Evolutionary conservation across 2,113 vertebrate genomes (phyloP).

Genomic region (Nyctibius bracteatus): DNA sequence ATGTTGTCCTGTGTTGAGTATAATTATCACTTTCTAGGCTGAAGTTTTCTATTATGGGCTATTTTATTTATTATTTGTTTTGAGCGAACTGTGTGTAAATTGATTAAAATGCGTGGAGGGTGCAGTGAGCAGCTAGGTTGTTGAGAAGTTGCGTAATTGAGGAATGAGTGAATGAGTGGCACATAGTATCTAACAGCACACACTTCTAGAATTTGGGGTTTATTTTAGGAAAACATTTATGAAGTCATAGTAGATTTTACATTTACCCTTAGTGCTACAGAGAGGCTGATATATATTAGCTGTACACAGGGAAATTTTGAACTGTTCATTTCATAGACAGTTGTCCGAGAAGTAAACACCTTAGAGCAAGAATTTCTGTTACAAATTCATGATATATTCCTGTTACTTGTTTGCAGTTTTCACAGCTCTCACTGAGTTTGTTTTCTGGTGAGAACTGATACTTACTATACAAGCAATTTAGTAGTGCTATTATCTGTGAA

Average conservation of each 20-base stretch:
- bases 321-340: background rate
- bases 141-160: background rate
- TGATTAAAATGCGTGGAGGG: background rate
- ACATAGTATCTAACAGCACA: background rate
- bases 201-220: background rate
- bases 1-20: background rate
- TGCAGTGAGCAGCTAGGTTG: background rate
- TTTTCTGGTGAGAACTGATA: background rate
- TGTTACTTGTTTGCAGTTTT: background rate
- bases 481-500: background rate
- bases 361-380: background rate
- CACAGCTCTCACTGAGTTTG: background rate
- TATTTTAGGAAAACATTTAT: background rate
- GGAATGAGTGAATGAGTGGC: background rate
- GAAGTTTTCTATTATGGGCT: background rate
- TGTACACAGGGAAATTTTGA: background rate
- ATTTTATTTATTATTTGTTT: background rate
- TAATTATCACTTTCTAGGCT: background rate
- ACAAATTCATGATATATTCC: background rate
- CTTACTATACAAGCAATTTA: background rate
- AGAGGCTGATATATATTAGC: background rate
- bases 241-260: background rate
- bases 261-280: background rate
- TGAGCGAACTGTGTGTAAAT: background rate
- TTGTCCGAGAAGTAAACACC: background rate